Conservation (phyloP, 2,888 invertebrate genomes). For the Lottia scabra region DNA sequence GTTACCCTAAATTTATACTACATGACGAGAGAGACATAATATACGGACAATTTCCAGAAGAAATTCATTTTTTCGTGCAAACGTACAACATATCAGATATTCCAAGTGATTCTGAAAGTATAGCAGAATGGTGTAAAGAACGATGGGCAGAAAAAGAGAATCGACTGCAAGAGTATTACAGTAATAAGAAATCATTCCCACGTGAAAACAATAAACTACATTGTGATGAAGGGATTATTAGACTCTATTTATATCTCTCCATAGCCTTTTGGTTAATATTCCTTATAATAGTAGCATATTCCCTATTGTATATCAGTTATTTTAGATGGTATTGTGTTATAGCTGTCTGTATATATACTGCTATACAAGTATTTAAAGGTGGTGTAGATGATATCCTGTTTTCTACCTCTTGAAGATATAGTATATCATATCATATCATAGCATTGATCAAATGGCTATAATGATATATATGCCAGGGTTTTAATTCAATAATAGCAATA, state of each 20-base stretch:
- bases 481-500: no score
- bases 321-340: constrained; percentile 38
- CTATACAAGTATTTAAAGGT: constrained; percentile 26
- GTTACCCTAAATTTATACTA: constrained; percentile 81
- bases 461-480: no score
- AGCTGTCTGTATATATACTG: constrained; percentile 21
- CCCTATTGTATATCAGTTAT: constrained; percentile 31
- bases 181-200: constrained; percentile 27
- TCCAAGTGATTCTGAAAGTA: constrained; percentile 39
- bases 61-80: constrained; percentile 82
- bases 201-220: constrained; percentile 6
- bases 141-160: constrained; percentile 69
- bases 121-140: constrained; percentile 63
- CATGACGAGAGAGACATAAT: constrained; percentile 82
- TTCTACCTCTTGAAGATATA: background rate
- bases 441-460: no score
- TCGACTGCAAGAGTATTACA: constrained; percentile 52
- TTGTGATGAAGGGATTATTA: constrained; percentile 9
- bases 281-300: constrained; percentile 27
- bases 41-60: constrained; percentile 79
- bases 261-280: constrained; percentile 44
- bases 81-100: constrained; percentile 49
- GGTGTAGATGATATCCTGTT: constrained; percentile 30
- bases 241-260: constrained; percentile 22
- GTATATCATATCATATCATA: no score